A percentile compares a stretch with the other conserved stretches of the same genome.
Conservation (phyloP, 2,797 vertebrate species). For the Carduelis carduelis region DNA sequence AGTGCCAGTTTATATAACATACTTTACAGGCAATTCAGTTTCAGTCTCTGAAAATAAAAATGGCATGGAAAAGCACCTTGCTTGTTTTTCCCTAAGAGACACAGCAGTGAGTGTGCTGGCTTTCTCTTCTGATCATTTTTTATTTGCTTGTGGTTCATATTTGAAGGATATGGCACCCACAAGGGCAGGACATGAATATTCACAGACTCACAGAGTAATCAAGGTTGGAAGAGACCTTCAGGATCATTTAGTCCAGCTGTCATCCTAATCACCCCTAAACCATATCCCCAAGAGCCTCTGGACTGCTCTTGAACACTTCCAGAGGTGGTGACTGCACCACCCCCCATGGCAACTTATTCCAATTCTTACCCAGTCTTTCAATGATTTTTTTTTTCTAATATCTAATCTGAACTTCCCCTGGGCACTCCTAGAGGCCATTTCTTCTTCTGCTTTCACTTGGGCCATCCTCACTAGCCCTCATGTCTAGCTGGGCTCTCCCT, state of each 20-base stretch:
- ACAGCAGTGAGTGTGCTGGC: not conserved
- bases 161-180: not conserved
- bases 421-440: not conserved
- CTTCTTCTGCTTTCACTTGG: not conserved
- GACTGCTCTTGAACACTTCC: not conserved
- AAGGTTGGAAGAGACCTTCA: not conserved
- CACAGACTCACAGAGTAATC: not conserved
- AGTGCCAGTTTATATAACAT: not conserved
- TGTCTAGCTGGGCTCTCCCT: not conserved
- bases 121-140: not conserved
- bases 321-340: not conserved
- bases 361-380: not conserved
- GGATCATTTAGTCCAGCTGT: not conserved
- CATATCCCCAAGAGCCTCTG: not conserved
- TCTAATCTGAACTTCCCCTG: not conserved
- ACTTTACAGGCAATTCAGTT: not conserved
- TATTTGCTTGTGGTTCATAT: not conserved
- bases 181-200: not conserved
- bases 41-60: not conserved
- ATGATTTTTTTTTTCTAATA: not conserved
- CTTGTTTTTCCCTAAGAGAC: not conserved
- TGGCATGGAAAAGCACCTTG: not conserved
- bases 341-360: not conserved
- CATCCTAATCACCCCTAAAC: not conserved
- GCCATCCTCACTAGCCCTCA: not conserved